A percentile compares a stretch with the other conserved stretches of the same genome.
These are phyloP conservation scores for Mesembrinibis cayennensis DNA, from an alignment of 2,113 vertebrate species.

Conservation along the genomic window DNA sequence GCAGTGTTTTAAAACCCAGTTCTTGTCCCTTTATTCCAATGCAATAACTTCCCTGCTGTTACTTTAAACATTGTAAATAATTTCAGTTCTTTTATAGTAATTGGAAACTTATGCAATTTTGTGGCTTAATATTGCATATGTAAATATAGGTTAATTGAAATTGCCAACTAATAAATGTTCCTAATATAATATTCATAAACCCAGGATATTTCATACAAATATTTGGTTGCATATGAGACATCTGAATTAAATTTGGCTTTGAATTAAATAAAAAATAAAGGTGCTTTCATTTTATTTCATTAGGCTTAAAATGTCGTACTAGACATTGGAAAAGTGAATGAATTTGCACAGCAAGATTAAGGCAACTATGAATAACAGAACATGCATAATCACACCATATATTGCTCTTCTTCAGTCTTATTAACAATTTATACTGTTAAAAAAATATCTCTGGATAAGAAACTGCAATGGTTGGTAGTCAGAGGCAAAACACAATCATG, in stretches of 20 bases:
- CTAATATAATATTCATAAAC: constrained; percentile 28
- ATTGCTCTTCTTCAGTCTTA: neutral
- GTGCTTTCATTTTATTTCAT: neutral
- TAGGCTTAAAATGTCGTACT: neutral
- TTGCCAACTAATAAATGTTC: constrained; percentile 30
- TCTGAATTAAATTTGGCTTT: constrained; percentile 13
- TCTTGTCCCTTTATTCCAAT: neutral
- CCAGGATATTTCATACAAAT: neutral
- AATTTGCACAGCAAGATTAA: neutral
- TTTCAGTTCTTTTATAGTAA: constrained; percentile 22
- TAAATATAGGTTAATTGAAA: constrained; percentile 58
- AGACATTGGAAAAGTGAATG: neutral
- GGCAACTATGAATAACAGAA: neutral
- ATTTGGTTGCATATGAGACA: neutral
- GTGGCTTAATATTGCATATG: constrained; percentile 31
- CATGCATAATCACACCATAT: neutral
- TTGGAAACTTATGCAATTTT: constrained; percentile 23
- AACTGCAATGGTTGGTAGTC: neutral
- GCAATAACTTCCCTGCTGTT: neutral
- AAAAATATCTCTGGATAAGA: neutral
- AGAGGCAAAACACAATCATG: neutral
- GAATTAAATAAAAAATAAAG: neutral
- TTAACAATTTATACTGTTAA: neutral
- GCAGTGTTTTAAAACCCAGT: neutral
- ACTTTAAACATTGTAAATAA: constrained; percentile 29